Conservation (phyloP, 2,113 vertebrate genomes). For the Callorhinus ursinus region DNA sequence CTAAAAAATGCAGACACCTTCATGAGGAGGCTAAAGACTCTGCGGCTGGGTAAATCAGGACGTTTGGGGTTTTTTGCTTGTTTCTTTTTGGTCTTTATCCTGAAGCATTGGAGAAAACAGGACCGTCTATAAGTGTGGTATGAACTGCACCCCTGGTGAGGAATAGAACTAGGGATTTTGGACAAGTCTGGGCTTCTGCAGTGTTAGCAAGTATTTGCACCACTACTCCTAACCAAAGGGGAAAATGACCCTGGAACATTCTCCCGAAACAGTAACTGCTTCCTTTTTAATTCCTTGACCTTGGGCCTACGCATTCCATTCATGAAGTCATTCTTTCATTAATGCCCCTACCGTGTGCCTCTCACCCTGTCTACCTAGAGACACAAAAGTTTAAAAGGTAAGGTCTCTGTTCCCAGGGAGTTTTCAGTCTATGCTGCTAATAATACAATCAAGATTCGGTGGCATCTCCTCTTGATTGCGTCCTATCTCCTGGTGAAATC, state of each 20-base stretch:
- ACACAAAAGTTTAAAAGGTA: neutral
- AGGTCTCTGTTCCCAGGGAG: neutral
- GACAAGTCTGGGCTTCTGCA: neutral
- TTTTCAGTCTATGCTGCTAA: neutral
- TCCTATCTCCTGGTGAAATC: neutral
- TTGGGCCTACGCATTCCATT: neutral
- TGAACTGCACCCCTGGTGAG: neutral
- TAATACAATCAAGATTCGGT: neutral
- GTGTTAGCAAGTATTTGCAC: neutral
- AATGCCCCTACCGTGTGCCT: neutral
- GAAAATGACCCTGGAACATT: neutral
- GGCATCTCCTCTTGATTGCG: neutral
- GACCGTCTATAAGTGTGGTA: neutral
- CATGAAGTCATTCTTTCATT: neutral
- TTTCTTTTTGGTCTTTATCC: neutral
- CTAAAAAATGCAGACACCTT: neutral
- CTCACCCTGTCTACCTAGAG: neutral
- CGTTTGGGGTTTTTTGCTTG: neutral
- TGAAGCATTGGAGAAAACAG: slow-evolving; percentile 8
- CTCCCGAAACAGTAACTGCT: neutral
- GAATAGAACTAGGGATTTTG: neutral
- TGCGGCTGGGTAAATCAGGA: neutral
- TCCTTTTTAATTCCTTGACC: neutral
- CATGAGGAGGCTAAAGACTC: neutral
- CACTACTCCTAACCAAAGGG: neutral